Evolutionary conservation across 2,113 vertebrate genomes (phyloP), one percentile per base, ranked within the genome.

Genomic region (Pandion haliaetus): DNA sequence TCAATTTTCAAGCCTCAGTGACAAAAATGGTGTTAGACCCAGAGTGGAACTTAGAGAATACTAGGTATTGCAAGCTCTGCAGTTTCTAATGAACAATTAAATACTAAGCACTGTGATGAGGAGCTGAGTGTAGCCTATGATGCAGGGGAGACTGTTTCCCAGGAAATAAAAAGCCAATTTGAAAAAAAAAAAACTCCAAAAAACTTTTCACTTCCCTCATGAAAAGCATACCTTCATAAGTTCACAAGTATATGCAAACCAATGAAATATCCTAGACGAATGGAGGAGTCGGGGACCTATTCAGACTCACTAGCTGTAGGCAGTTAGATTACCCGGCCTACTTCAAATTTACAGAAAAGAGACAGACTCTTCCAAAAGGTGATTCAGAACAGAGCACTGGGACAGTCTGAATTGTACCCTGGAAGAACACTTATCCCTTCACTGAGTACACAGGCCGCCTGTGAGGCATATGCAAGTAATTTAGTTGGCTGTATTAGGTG

Each of bases 1-100:
- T 95, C 91, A 74, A 0, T 93, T 95, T 96, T 96, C 95, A 96
- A 95, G 78, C 42, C 29, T 91, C 38, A 36, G 74, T 90, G 78
- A 40, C 84, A 90, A 93, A 95, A 91, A 79, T 44, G 36, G 12
- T 92, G 45, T 97, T 94, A 95, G 47, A 82, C 44, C 34, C 45
- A 24, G 38, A 62, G 26, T 54, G 32, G 74, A 79, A 38, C 54
- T 79, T 52, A 61, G 36, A 91, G 45, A 89, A 54, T 85, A 62
- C 7, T 36, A 29, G 4, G 21, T 74, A 17, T 69, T 91, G 49
- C 86, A 82, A 80, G 59, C 17, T 59, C 40, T 91, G 14, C 32
- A 47, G 55, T 93, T 89, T 90, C 54, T 80, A 77, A n/a, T 59
- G 78, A 76, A 29, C 31, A 58, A 10, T 42, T 79, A 44, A 82